Conservation (phyloP, 1,140 invertebrate genomes). For the Caerostris extrusa region DNA sequence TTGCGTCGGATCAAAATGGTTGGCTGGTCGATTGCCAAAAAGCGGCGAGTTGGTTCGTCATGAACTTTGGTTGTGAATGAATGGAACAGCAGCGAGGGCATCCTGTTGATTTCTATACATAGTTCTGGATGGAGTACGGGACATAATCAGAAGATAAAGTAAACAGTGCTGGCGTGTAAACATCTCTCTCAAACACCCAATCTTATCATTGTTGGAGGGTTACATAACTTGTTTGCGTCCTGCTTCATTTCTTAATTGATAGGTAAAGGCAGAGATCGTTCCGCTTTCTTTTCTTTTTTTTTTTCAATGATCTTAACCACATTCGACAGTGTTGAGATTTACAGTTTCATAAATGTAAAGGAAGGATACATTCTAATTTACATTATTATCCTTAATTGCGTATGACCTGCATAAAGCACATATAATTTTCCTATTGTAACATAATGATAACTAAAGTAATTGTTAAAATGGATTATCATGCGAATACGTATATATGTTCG, state of each 20-base stretch:
- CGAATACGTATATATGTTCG: too few relatives aligned
- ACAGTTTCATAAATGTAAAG: too few relatives aligned
- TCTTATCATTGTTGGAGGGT: background rate
- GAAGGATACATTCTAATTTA: too few relatives aligned
- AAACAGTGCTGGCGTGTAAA: background rate
- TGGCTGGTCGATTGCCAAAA: background rate
- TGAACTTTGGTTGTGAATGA: background rate
- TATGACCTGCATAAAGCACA: too few relatives aligned
- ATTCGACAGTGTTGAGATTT: background rate
- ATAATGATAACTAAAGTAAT: too few relatives aligned
- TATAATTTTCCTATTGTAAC: too few relatives aligned
- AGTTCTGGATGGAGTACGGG: background rate
- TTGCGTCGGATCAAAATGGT: background rate
- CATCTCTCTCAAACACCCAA: background rate
- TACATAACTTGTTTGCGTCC: conserved; percentile 19
- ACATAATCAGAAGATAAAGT: background rate
- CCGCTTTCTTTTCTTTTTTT: background rate
- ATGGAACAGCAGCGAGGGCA: background rate
- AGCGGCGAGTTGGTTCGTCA: background rate
- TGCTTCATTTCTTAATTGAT: background rate
- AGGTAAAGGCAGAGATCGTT: background rate
- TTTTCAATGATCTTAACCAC: background rate
- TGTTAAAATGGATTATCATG: too few relatives aligned
- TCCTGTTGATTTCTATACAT: conserved; percentile 45
- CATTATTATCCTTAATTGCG: too few relatives aligned